Evolutionary conservation across 2,888 invertebrate genomes (phyloP).

Genomic region (Aphrophora alni): DNA sequence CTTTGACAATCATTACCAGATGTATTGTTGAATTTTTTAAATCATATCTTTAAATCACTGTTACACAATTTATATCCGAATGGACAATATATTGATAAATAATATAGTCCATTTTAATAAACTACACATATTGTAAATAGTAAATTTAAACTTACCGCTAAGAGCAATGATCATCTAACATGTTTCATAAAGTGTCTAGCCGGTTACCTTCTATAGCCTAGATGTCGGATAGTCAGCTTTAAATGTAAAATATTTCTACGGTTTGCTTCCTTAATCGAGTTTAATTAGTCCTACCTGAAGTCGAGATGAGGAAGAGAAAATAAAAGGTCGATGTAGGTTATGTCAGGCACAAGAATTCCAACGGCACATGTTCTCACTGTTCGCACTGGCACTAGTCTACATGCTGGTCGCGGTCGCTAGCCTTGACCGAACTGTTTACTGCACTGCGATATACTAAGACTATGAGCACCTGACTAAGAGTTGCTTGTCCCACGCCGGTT

Average conservation of each 20-base stretch:
- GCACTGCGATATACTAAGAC: slow-evolving; percentile 4
- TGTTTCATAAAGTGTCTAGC: neutral
- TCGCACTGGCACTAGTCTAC: slow-evolving; percentile 30
- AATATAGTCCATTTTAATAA: neutral
- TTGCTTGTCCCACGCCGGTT: slow-evolving; percentile 18
- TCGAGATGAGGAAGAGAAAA: too few relatives aligned
- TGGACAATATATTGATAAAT: too few relatives aligned
- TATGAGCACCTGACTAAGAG: slow-evolving; percentile 16
- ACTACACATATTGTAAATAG: neutral
- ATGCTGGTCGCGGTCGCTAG: slow-evolving; percentile 21
- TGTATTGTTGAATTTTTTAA: too few relatives aligned
- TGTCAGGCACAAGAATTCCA: slow-evolving; percentile 40
- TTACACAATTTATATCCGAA: too few relatives aligned
- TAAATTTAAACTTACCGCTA: neutral
- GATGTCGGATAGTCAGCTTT: neutral
- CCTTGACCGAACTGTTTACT: slow-evolving; percentile 34
- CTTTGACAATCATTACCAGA: too few relatives aligned
- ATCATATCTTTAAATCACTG: too few relatives aligned
- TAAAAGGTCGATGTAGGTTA: slow-evolving; percentile 3
- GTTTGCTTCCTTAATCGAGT: neutral
- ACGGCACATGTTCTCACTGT: slow-evolving; percentile 39
- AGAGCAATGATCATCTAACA: neutral
- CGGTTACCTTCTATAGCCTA: neutral
- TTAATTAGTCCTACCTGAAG: slow-evolving; percentile 12
- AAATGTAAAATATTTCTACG: neutral